Evolutionary conservation across 2,888 invertebrate species (phyloP).

Genomic region (Incurvaria masculella): DNA sequence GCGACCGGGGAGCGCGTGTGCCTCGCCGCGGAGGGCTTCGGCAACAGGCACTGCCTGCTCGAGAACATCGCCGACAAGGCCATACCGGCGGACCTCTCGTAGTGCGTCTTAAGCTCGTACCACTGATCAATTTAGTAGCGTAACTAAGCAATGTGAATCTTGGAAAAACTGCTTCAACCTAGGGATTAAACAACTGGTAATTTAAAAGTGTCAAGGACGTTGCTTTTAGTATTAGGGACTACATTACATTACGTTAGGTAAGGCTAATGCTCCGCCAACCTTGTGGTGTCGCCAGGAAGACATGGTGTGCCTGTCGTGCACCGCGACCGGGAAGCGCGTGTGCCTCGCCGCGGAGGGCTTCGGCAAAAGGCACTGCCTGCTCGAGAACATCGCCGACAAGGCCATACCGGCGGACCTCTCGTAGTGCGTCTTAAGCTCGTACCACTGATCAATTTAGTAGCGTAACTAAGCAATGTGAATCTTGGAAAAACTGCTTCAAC

Average conservation of each 20-base stretch:
- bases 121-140: too few relatives aligned
- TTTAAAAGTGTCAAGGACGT: too few relatives aligned
- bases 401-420: conserved; percentile 97
- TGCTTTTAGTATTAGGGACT: too few relatives aligned
- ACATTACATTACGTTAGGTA: too few relatives aligned
- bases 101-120: conserved; percentile 99
- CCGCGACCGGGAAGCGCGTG: conserved; percentile 94
- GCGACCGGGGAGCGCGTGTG: conserved; percentile 97
- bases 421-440: conserved; percentile 98
- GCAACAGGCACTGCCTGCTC: conserved; percentile 97
- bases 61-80: conserved; percentile 99
- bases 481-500: too few relatives aligned
- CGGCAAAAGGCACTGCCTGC: conserved; percentile 98
- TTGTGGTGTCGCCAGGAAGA: conserved; percentile 85
- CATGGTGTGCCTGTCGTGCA: conserved; percentile 99
- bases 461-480: too few relatives aligned
- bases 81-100: conserved; percentile 95
- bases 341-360: conserved; percentile 99
- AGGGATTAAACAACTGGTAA: too few relatives aligned
- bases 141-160: too few relatives aligned
- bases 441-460: too few relatives aligned
- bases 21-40: conserved; percentile 98
- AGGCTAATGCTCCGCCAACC: too few relatives aligned
- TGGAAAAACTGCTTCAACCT: too few relatives aligned
- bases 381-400: conserved; percentile 95